Evolutionary conservation across 2,888 invertebrate species (phyloP), one percentile per base, ranked within the genome.

Genomic region (Drosophila subsilvestris): DNA sequence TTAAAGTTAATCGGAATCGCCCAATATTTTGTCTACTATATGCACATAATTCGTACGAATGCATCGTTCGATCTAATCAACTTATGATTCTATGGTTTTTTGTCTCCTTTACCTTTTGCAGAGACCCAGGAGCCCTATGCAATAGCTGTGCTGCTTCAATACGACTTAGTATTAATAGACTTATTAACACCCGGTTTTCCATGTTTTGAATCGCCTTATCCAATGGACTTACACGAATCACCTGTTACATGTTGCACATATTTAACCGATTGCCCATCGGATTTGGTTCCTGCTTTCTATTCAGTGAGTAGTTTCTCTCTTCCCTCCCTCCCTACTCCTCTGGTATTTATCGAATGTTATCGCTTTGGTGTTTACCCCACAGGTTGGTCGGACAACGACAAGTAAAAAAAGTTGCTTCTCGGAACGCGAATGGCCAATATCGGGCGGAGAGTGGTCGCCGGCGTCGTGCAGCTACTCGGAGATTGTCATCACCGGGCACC

Each of bases 161-260:
- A 98, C 93, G 99, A 99, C 93, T 94, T 99, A 92, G 98, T 99
- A 91, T 96, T 99, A 90, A 97, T 99, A 92, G 99, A 99, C 94
- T 95, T 99, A 90, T 96, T 96, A 91, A 96, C 97, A 55, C 95
- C 96, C 68, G 99, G 99, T 91, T 99, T 98, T 93, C 99, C 99
- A 25, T 98, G 98, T 93, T 98, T 99, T 93, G 99, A 99, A 93
- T 99, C 99, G 94, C 99, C 99, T 49, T 99, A 99, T 93, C 98
- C 99, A 74, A 99, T 99, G 98, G 99, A 99, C 93, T 95, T 99
- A 84, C 99, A 99, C 94, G 99, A 99, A 93, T 98, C 98, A 58
- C 97, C 99, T 22, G 99, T 99, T 90, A 99, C 99, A 63, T 97
- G 97, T 93, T 98, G 98, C 93, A 95, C 96, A 69, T 99, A 99